Evolutionary conservation across 2,113 vertebrate species (phyloP).

Genomic region (Paraplagusia blochii): DNA sequence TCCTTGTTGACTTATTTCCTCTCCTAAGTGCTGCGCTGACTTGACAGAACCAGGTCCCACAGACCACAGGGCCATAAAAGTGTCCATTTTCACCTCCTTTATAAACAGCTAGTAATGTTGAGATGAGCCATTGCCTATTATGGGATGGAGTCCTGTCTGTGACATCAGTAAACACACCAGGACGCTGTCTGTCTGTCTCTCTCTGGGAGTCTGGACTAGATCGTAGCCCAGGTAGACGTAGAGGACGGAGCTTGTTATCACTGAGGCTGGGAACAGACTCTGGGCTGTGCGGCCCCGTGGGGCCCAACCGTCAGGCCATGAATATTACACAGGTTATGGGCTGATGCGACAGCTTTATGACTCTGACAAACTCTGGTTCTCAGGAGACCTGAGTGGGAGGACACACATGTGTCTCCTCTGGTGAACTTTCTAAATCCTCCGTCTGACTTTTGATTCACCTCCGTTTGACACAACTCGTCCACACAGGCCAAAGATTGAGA

Average conservation of each 20-base stretch:
- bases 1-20: constrained; percentile 37
- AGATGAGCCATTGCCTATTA: constrained; percentile 76
- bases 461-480: constrained; percentile 26
- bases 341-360: constrained; percentile 71
- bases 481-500: constrained; percentile 16
- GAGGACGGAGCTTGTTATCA: constrained; percentile 66
- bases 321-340: constrained; percentile 65
- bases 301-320: constrained; percentile 64
- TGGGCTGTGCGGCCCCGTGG: constrained; percentile 46
- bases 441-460: constrained; percentile 53
- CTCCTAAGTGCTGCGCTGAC: constrained; percentile 35
- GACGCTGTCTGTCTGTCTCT: constrained; percentile 3
- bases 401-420: constrained; percentile 39
- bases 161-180: constrained; percentile 60
- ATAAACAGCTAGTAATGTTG: constrained; percentile 68
- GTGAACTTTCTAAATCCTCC: constrained; percentile 49
- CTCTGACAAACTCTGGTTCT: constrained; percentile 63
- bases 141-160: constrained; percentile 55
- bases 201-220: constrained; percentile 64
- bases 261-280: constrained; percentile 60
- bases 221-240: constrained; percentile 66
- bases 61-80: constrained; percentile 64
- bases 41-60: constrained; percentile 38
- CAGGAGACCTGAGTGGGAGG: constrained; percentile 41
- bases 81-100: constrained; percentile 66